A percentile compares a stretch with the other conserved stretches of the same genome.
Evolutionary conservation across 2,113 vertebrate species (phyloP).

Genomic region (Columbina picui): DNA sequence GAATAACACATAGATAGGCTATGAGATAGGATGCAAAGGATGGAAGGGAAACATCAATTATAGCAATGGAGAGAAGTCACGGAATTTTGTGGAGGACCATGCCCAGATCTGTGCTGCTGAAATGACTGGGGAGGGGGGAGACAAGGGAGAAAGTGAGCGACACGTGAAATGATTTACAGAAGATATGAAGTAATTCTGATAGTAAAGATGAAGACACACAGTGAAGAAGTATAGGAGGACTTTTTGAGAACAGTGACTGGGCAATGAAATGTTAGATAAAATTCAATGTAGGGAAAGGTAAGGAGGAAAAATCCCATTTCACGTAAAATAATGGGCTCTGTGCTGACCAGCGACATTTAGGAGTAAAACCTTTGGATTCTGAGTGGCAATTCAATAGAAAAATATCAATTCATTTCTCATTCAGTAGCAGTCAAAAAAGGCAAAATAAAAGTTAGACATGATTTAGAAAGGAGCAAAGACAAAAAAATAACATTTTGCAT

Average conservation of each 20-base stretch:
- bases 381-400: background rate
- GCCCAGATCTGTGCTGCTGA: background rate
- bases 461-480: background rate
- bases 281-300: background rate
- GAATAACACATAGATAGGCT: background rate
- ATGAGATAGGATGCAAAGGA: background rate
- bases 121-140: background rate
- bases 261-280: background rate
- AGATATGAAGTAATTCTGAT: background rate
- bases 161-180: background rate
- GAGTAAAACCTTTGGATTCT: background rate
- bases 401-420: background rate
- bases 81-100: background rate
- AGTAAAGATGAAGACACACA: background rate
- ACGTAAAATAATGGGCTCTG: background rate
- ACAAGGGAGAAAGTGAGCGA: background rate
- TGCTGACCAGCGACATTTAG: background rate
- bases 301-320: background rate
- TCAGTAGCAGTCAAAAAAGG: background rate
- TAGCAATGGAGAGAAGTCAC: background rate
- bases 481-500: background rate
- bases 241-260: background rate
- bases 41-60: background rate
- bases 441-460: background rate
- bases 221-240: background rate